Evolutionary conservation across 2,888 invertebrate species (phyloP).

Genomic region (Danaus chrysippus): DNA sequence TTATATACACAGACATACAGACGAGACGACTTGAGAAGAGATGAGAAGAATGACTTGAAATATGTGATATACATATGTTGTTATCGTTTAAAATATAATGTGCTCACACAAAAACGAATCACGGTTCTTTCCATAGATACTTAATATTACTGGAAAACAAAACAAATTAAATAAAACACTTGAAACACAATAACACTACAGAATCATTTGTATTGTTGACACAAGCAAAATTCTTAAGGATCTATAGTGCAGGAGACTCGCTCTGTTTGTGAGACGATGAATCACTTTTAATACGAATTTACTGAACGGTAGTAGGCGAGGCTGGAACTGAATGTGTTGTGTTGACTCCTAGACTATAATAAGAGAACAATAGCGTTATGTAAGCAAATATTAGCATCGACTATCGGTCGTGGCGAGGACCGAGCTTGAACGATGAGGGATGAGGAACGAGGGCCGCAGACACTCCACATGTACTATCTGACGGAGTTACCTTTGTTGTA

Average conservation of each 20-base stretch:
- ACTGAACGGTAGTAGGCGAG: neutral
- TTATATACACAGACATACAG: too few relatives aligned
- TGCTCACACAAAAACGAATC: too few relatives aligned
- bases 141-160: neutral
- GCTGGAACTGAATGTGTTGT: neutral
- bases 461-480: too few relatives aligned
- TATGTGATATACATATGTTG: too few relatives aligned
- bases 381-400: slow-evolving; percentile 2
- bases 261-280: too few relatives aligned
- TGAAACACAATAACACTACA: slow-evolving; percentile 3
- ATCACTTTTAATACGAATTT: too few relatives aligned
- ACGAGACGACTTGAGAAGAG: too few relatives aligned
- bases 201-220: neutral
- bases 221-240: neutral
- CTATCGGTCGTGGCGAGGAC: neutral
- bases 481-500: too few relatives aligned
- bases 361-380: slow-evolving; percentile 2
- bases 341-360: neutral
- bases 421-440: neutral
- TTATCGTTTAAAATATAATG: too few relatives aligned
- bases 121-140: too few relatives aligned
- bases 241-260: neutral
- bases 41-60: too few relatives aligned
- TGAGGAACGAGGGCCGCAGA: too few relatives aligned
- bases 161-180: slow-evolving; percentile 1